Evolutionary conservation across 2,797 vertebrate genomes (phyloP).

Genomic region (Crenichthys baileyi): DNA sequence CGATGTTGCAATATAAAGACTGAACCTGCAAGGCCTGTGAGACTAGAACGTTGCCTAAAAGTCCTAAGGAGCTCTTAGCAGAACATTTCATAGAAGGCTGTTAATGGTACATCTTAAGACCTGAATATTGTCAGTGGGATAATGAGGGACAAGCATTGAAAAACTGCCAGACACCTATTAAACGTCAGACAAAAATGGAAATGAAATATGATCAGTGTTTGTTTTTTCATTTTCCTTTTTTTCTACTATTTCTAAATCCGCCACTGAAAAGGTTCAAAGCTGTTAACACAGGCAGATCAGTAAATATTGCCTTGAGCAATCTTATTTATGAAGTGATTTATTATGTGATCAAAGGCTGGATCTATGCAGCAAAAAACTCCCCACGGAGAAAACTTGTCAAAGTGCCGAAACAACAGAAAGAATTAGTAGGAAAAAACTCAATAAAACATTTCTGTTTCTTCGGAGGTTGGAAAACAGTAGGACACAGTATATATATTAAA

Average conservation of each 20-base stretch:
- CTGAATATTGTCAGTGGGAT: slow-evolving; percentile 10
- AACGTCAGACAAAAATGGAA: slow-evolving; percentile 28
- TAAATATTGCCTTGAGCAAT: slow-evolving; percentile 1
- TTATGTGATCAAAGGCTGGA: slow-evolving; percentile 13
- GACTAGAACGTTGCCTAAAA: not conserved
- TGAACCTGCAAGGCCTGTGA: slow-evolving; percentile 1
- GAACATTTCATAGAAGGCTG: not conserved
- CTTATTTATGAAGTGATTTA: not conserved
- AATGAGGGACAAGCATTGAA: slow-evolving; percentile 27
- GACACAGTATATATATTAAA: not conserved
- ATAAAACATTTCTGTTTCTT: slow-evolving; percentile 6
- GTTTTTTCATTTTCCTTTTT: not conserved
- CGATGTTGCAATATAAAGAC: not conserved
- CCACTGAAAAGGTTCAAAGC: slow-evolving; percentile 8
- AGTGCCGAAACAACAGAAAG: slow-evolving; percentile 11
- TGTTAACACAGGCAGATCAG: slow-evolving; percentile 16
- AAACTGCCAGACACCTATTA: slow-evolving; percentile 76
- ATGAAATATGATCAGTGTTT: slow-evolving; percentile 1
- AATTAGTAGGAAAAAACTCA: not conserved
- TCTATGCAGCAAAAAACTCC: not conserved
- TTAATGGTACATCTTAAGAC: slow-evolving; percentile 7
- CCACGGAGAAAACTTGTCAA: slow-evolving; percentile 10
- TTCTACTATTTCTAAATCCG: slow-evolving; percentile 8
- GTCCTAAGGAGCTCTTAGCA: not conserved
- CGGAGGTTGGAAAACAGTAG: not conserved